Evolutionary conservation across 2,888 invertebrate genomes (phyloP).

Genomic region (Plusia festucae): DNA sequence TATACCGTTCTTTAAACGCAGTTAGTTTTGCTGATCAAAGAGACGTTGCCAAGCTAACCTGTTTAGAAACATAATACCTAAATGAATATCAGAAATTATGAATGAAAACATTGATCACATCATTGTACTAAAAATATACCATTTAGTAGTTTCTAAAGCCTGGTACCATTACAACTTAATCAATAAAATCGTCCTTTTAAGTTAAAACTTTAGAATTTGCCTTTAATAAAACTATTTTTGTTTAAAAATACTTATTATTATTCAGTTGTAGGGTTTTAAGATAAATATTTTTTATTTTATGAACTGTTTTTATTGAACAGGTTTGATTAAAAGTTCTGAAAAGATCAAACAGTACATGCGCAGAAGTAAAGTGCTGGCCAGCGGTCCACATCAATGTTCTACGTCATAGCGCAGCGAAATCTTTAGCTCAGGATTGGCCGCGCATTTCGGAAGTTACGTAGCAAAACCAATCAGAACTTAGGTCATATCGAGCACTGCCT

Average conservation of each 20-base stretch:
- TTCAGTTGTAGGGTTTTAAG: slow-evolving; percentile 6
- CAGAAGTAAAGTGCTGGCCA: slow-evolving; percentile 82
- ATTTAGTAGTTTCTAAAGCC: slow-evolving; percentile 14
- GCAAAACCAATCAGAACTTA: slow-evolving; percentile 88
- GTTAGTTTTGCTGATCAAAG: no score
- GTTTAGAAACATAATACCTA: no score
- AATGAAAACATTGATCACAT: neutral
- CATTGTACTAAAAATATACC: slow-evolving; percentile 13
- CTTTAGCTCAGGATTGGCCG: slow-evolving; percentile 87
- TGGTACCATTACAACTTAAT: slow-evolving; percentile 42
- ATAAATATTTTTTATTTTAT: neutral
- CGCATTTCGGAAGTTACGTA: slow-evolving; percentile 83
- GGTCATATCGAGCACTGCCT: slow-evolving; percentile 88
- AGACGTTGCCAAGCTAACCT: no score
- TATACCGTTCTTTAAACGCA: no score
- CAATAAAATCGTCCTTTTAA: slow-evolving; percentile 29
- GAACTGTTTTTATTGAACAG: neutral
- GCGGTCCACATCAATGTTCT: slow-evolving; percentile 87
- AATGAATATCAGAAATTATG: no score
- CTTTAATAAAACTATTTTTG: neutral
- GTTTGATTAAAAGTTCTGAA: slow-evolving; percentile 58
- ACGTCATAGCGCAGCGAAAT: slow-evolving; percentile 88
- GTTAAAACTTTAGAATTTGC: slow-evolving; percentile 6
- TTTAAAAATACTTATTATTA: fast-evolving
- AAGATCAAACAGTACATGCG: slow-evolving; percentile 78